phyloP scores from a whole-genome alignment of 1,140 invertebrate species.

The Drosophila neocordata region DNA sequence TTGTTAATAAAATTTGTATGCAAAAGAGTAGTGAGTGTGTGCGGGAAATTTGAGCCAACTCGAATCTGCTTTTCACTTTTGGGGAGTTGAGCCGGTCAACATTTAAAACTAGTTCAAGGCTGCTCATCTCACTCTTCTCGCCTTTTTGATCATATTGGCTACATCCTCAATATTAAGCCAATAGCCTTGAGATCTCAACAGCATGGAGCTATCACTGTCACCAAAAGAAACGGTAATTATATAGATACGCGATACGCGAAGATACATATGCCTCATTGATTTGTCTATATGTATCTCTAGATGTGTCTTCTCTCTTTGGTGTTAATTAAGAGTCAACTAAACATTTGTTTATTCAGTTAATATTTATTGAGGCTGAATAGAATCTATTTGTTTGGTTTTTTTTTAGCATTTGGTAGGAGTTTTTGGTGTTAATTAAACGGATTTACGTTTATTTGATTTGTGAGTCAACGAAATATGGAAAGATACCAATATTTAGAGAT shows the following conservation, averaged over 20 bases:
- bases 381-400: constrained; percentile 17
- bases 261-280: constrained; percentile 20
- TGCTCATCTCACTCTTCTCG: constrained; percentile 34
- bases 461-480: background rate
- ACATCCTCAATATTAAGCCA: constrained; percentile 1
- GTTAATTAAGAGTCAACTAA: constrained; percentile 40
- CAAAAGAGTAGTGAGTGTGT: too few species aligned
- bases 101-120: constrained; percentile 73
- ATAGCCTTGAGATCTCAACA: constrained; percentile 19
- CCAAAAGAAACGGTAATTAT: constrained; percentile 76
- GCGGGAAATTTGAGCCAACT: background rate
- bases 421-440: constrained; percentile 9
- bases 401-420: background rate
- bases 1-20: too few species aligned
- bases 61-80: constrained; percentile 65
- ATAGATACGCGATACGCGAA: too few species aligned
- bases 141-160: constrained; percentile 12
- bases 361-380: constrained; percentile 17
- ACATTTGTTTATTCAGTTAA: constrained; percentile 27
- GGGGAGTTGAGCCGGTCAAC: constrained; percentile 37
- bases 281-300: background rate
- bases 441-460: background rate
- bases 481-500: too few species aligned
- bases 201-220: constrained; percentile 70
- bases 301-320: constrained; percentile 8